Percentiles rank a stretch among this genome's conserved stretches.
Evolutionary conservation across 2,888 invertebrate species (phyloP).

Genomic region (Gnatocerus cornutus): DNA sequence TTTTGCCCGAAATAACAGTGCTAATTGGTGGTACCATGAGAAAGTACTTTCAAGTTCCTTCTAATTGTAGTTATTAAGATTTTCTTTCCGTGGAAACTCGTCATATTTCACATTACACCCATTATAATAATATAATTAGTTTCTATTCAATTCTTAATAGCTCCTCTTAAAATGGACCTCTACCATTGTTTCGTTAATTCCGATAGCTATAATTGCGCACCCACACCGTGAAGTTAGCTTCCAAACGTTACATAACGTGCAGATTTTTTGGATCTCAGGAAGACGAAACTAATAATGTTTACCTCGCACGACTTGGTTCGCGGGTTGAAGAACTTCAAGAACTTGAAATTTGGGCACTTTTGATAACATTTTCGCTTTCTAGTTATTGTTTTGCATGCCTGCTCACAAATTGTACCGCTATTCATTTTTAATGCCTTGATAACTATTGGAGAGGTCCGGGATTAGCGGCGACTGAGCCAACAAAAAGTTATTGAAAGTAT

Average conservation of each 20-base stretch:
- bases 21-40: too few species aligned
- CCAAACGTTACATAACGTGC: not conserved
- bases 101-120: not conserved
- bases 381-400: slow-evolving; percentile 19
- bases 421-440: slow-evolving; percentile 1
- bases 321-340: slow-evolving; percentile 6
- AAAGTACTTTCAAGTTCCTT: too few species aligned
- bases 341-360: slow-evolving; percentile 21
- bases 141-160: slow-evolving; percentile 1
- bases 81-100: not conserved
- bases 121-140: slow-evolving; percentile 11
- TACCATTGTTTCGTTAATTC: slow-evolving; percentile 21
- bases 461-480: not conserved
- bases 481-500: not conserved
- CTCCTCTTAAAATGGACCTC: slow-evolving; percentile 4
- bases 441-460: slow-evolving; percentile 8
- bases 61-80: not conserved
- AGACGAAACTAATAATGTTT: not conserved
- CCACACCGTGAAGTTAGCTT: not conserved
- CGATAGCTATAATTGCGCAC: slow-evolving; percentile 12
- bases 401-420: slow-evolving; percentile 18
- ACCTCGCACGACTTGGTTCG: slow-evolving; percentile 22
- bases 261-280: not conserved
- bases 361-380: slow-evolving; percentile 35
- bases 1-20: slow-evolving; percentile 9